Evolutionary conservation across 2,888 invertebrate genomes (phyloP).

Genomic region (Allacma fusca): DNA sequence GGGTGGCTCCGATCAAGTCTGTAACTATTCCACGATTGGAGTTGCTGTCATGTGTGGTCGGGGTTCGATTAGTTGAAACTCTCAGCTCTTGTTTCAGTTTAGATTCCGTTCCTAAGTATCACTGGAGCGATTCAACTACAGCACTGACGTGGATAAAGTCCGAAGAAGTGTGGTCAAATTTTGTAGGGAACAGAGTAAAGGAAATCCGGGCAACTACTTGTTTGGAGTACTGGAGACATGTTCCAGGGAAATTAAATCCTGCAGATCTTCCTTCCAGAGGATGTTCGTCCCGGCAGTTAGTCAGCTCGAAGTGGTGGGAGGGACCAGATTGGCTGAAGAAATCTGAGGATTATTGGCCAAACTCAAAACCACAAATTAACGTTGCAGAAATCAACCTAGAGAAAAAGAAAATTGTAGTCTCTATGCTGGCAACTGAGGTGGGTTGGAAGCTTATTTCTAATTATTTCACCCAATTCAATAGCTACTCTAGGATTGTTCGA

Average conservation of each 20-base stretch:
- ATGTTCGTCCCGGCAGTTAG: conserved; percentile 42
- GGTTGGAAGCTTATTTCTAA: neutral
- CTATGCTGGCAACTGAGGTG: neutral
- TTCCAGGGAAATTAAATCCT: conserved; percentile 56
- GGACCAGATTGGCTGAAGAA: conserved; percentile 54
- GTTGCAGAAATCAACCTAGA: conserved; percentile 38
- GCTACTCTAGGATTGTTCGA: neutral
- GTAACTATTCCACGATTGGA: conserved; percentile 54
- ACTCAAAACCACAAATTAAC: conserved; percentile 33
- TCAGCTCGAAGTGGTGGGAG: conserved; percentile 56
- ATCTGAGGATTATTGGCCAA: conserved; percentile 41
- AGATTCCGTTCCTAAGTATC: neutral
- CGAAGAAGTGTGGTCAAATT: conserved; percentile 52
- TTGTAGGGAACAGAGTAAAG: conserved; percentile 52
- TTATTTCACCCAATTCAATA: too few species aligned
- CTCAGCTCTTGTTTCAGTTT: neutral
- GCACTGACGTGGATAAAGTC: conserved; percentile 52
- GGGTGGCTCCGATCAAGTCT: too few species aligned
- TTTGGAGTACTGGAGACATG: conserved; percentile 56
- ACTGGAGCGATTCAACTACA: conserved; percentile 51
- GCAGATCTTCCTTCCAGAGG: conserved; percentile 60
- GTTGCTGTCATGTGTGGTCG: conserved; percentile 11
- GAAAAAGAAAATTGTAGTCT: conserved; percentile 14
- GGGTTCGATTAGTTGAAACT: conserved; percentile 45
- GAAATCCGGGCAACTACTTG: conserved; percentile 44